Evolutionary conservation across 2,113 vertebrate species (phyloP), one percentile per base, ranked within the genome.

Genomic region (Etheostoma spectabile): DNA sequence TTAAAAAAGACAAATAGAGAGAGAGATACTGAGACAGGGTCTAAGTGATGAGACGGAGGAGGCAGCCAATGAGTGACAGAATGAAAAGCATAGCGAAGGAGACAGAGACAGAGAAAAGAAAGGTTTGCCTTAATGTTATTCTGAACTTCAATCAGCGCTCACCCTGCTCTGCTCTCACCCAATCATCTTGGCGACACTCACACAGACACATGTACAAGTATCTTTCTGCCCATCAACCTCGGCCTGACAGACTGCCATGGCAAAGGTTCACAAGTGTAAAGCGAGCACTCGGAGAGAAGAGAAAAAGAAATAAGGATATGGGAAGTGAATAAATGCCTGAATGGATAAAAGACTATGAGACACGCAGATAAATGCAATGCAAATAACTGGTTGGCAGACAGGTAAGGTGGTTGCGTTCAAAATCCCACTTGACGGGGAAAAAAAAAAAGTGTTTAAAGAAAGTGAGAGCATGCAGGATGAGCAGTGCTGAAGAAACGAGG

Each of bases 91-190:
- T 53, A 83, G 60, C 8, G 22, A 83, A 75, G 74, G 53, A 86
- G 79, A 77, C 65, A 52, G 72, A 88, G 79, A 84, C 66, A 48
- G 72, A 77, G 72, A 85, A 87, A 85, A 89, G 72, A 86, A 84
- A 84, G 78, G 67, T 83, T 86, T 51, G 59, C 56, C 71, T 86
- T 91, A 86, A 92, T 91, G 84, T 82, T 87, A 88, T 87, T 85
- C 89, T 33, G 4, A 85, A 82, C 78, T 88, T 90, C 90, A 91
- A 90, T 91, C 89, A 88, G 63, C 15, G 14, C 74, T 83, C 73
- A 53, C 64, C 52, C 79, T 27, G 76, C 84, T 86, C 65, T 72
- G 70, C 74, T 81, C 79, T 77, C 74, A 45, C 42, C 76, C 74
- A 86, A 78, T 90, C 91, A 82, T 89, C 78, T 61, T 35, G 30